Evolutionary conservation across 2,888 invertebrate genomes (phyloP).

Genomic region (Dasypogon diadema): DNA sequence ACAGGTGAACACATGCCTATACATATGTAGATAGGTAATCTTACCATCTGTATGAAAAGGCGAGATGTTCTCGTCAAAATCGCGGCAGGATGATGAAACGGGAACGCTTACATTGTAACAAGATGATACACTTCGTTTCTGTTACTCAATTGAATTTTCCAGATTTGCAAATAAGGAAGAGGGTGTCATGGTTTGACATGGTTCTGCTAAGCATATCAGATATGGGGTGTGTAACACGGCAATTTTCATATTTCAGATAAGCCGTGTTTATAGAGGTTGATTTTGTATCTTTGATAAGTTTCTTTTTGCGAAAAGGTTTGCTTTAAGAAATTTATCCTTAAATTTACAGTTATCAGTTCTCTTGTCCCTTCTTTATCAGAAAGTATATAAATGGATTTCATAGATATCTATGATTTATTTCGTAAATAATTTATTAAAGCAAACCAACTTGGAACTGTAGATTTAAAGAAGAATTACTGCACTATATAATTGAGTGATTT

Average conservation of each 20-base stretch:
- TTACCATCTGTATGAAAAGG: background rate
- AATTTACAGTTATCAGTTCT: too few relatives aligned
- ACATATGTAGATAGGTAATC: constrained; percentile 3
- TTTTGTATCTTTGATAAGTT: background rate
- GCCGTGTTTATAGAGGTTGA: background rate
- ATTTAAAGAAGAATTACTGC: too few relatives aligned
- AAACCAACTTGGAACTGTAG: too few relatives aligned
- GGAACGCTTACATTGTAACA: constrained; percentile 29
- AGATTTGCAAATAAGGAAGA: constrained; percentile 38
- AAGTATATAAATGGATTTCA: too few relatives aligned
- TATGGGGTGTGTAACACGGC: background rate
- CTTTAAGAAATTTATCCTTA: background rate
- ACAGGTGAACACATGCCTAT: constrained; percentile 7
- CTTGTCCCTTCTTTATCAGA: too few relatives aligned
- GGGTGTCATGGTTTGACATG: constrained; percentile 21
- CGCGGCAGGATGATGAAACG: constrained; percentile 5
- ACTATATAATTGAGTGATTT: too few relatives aligned
- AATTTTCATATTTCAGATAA: background rate
- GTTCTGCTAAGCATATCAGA: constrained; percentile 14
- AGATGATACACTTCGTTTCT: constrained; percentile 41
- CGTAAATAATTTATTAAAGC: too few relatives aligned
- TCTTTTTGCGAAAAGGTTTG: background rate
- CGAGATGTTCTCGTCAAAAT: background rate
- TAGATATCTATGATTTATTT: too few relatives aligned
- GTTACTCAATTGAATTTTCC: constrained; percentile 41